Base-by-base conservation (phyloP, 1,140 invertebrate genomes). In the Bactericera cockerelli region DNA sequence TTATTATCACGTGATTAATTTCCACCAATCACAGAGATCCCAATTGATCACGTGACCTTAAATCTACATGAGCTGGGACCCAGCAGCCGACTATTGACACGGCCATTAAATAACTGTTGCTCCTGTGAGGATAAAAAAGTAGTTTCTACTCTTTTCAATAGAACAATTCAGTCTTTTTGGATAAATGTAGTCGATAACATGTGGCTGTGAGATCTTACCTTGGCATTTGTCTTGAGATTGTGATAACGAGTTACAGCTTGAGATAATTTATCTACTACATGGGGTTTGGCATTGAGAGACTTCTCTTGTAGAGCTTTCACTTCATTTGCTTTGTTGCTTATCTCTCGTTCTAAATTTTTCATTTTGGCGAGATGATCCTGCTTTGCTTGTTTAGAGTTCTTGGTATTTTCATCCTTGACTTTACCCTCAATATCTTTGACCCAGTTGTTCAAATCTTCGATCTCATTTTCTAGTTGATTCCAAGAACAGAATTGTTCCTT, bases 321-420 rank as follows among this genome's bases (percentile, higher is more conserved):
- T 26, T 88, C 81, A 1, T 73, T 68, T 56, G 79, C 80, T 68
- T 87, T 89, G 1, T 78, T 71, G 1, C 73, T 63, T 54, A 97
- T 83, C 65, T 89, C 86, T 61, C 78, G 74, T 68, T 89, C 81
- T 36, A 92, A 72, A 26, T 74, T 73, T 64, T 83, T 82, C 0
- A 96, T 73, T 68, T 88, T 89, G 36, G 85, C 78, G 25, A 93
- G 75, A 74, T 95, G 87, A 13, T 73, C 72, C 60, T 81, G 72
- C 70, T 97, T 97, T 0, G 88, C 80, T 61, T 86, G 83, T 19
- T 88, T 78, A 4, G 82, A 88, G 67, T 81, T 90, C 69, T 89
- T 92, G 3, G 96, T 74, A 64, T 87, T 88, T 71, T 92, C 87
- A 70, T 96, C 92, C 71, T 90, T 89, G 0, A 93, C 76, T 68